Evolutionary conservation across 1,140 invertebrate genomes (phyloP).

Genomic region (Potamilus streckersoni): DNA sequence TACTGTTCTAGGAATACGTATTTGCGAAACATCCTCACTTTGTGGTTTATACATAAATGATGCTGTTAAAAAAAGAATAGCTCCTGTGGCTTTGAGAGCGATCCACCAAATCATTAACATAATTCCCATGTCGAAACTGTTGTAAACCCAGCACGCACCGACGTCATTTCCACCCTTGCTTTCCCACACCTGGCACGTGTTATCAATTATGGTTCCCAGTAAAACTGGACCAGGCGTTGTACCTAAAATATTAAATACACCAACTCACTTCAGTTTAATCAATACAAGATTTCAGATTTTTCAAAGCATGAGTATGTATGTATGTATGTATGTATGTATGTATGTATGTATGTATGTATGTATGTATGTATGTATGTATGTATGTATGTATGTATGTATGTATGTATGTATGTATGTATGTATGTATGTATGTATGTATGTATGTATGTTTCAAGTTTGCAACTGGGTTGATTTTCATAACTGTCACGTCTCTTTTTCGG

Average conservation of each 20-base stretch:
- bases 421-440: too few species aligned
- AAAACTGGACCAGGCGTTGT: conserved; percentile 63
- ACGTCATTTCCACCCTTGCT: conserved; percentile 43
- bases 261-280: neutral
- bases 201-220: conserved; percentile 57
- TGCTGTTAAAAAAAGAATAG: conserved; percentile 21
- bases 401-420: too few species aligned
- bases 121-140: conserved; percentile 29
- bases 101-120: conserved; percentile 26
- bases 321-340: too few species aligned
- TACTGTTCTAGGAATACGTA: too few species aligned
- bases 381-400: too few species aligned
- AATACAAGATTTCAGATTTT: too few species aligned
- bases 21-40: neutral
- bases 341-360: too few species aligned
- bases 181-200: conserved; percentile 60
- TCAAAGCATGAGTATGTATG: too few species aligned
- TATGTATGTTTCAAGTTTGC: too few species aligned
- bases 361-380: too few species aligned
- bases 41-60: conserved; percentile 31
- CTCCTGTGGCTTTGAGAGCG: conserved; percentile 15
- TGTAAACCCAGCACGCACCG: conserved; percentile 64
- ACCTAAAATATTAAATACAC: conserved; percentile 33
- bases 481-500: too few species aligned
- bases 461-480: too few species aligned